A percentile compares a stretch with the other conserved stretches of the same genome.
Conservation (phyloP, 2,113 vertebrate genomes). For the Pogonocichla stellata region DNA sequence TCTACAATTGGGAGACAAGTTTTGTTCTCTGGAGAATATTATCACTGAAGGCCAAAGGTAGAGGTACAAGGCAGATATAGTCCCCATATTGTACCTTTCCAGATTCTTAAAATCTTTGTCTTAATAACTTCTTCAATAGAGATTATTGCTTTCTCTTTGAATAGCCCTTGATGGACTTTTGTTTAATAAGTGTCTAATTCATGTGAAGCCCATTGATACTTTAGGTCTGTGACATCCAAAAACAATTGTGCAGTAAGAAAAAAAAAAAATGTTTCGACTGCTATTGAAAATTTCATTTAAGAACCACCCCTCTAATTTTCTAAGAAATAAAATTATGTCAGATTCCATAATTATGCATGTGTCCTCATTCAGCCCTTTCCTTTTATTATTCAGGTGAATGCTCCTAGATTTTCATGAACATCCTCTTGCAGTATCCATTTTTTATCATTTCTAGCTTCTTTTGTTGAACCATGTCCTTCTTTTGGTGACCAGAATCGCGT, state of each 20-base stretch:
- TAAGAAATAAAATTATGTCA: background rate
- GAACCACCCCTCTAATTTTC: background rate
- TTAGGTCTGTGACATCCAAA: background rate
- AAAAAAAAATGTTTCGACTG: accelerated
- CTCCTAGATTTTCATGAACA: background rate
- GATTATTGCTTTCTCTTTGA: background rate
- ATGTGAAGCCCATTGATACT: background rate
- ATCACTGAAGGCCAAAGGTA: background rate
- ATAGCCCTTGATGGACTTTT: background rate
- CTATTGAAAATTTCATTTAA: background rate
- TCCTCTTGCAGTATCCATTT: background rate
- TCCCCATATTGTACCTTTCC: background rate
- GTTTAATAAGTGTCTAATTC: background rate
- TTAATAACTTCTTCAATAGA: background rate
- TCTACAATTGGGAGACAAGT: background rate
- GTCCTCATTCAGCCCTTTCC: background rate
- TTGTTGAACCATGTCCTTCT: background rate
- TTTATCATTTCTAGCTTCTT: background rate
- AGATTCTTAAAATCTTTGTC: background rate
- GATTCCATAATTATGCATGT: background rate
- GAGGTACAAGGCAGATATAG: background rate
- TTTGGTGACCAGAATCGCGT: background rate
- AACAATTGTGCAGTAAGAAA: background rate
- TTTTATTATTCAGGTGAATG: background rate
- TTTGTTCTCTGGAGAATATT: background rate